Conservation (phyloP, 2,888 invertebrate species). For the Laspeyria flexula region DNA sequence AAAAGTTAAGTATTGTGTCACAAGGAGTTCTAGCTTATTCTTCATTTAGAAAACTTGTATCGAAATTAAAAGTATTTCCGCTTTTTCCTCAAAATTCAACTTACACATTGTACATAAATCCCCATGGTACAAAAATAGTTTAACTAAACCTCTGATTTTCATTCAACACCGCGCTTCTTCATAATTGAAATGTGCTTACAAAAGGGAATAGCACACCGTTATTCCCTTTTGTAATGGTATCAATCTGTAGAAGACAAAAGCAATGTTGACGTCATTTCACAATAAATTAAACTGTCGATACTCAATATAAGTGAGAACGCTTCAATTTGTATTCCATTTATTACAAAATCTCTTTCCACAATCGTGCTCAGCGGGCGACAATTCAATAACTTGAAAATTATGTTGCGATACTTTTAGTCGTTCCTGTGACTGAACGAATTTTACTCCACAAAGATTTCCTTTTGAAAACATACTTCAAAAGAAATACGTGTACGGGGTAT, state of each 20-base stretch:
- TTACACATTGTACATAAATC: slow-evolving; percentile 16
- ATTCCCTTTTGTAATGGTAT: slow-evolving; percentile 45
- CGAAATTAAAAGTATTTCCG: neutral
- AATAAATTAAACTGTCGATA: slow-evolving; percentile 45
- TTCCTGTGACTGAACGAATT: slow-evolving; percentile 8
- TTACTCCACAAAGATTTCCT: slow-evolving; percentile 22
- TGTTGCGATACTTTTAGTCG: neutral
- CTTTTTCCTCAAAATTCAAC: slow-evolving; percentile 10
- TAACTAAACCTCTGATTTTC: slow-evolving; percentile 38
- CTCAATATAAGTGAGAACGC: slow-evolving; percentile 27
- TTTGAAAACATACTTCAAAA: slow-evolving; percentile 20
- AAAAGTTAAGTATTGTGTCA: neutral
- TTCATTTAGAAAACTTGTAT: neutral
- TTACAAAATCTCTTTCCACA: slow-evolving; percentile 13
- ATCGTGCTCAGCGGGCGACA: neutral
- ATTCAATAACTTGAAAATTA: slow-evolving; percentile 1
- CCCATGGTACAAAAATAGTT: slow-evolving; percentile 30
- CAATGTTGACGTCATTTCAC: slow-evolving; percentile 25
- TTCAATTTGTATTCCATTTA: slow-evolving; percentile 27
- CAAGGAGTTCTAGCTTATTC: neutral
- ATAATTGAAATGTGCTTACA: slow-evolving; percentile 50
- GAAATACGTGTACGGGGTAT: slow-evolving; percentile 20
- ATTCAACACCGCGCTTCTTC: slow-evolving; percentile 37
- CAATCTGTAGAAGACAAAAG: slow-evolving; percentile 46
- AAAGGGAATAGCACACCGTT: slow-evolving; percentile 38